Percentiles rank a stretch among this genome's conserved stretches.
phyloP scores from a whole-genome alignment of 2,888 invertebrate species.

The Caenorhabditis angaria region DNA sequence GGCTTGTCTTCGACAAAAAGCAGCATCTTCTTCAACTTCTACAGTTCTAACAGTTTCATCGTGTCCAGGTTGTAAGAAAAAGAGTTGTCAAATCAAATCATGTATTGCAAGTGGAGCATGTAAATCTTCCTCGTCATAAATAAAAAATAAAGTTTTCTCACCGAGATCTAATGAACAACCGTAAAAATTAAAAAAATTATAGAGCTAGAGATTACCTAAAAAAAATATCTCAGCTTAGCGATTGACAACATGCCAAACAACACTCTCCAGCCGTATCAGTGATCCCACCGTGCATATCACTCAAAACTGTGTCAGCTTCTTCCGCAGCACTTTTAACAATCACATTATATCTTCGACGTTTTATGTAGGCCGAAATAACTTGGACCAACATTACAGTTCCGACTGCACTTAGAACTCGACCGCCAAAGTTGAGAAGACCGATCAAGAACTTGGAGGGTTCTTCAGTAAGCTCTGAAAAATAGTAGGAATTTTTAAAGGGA shows the following conservation, averaged over 20 bases:
- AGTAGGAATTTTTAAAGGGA: no score
- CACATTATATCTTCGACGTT: slow-evolving; percentile 43
- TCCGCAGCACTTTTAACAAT: slow-evolving; percentile 46
- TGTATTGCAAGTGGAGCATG: not conserved
- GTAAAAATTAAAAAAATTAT: not conserved
- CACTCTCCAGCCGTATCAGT: slow-evolving; percentile 44
- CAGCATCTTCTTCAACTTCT: no score
- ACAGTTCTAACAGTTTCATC: not conserved
- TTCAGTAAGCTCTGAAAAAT: slow-evolving; percentile 41
- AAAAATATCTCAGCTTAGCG: not conserved
- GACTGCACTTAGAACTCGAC: slow-evolving; percentile 56
- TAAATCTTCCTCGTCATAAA: not conserved
- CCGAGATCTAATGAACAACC: not conserved
- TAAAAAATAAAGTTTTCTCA: not conserved
- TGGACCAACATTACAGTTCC: slow-evolving; percentile 60
- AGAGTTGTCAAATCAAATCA: not conserved
- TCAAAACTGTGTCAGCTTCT: slow-evolving; percentile 44
- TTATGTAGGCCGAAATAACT: slow-evolving; percentile 44
- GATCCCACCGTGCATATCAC: slow-evolving; percentile 31
- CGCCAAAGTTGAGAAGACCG: slow-evolving; percentile 56
- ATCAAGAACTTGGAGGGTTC: slow-evolving; percentile 60
- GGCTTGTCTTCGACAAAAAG: not conserved
- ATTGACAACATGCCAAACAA: slow-evolving; percentile 32
- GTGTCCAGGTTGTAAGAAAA: not conserved
- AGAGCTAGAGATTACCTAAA: not conserved